Base-by-base conservation (phyloP, 2,113 vertebrate genomes). In the Osmerus eperlanus region DNA sequence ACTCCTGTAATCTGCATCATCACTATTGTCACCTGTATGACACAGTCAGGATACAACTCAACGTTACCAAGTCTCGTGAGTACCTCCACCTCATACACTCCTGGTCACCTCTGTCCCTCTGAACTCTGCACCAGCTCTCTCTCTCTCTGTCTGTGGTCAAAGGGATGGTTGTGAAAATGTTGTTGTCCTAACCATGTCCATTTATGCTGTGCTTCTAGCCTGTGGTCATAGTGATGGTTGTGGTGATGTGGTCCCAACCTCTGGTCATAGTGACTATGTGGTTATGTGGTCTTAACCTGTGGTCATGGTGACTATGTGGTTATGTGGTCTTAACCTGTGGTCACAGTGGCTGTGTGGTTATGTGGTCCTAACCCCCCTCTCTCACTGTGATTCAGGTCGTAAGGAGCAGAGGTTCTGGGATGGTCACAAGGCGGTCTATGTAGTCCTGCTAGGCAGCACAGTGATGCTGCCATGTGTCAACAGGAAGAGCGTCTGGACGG, bases 1-100 rank as follows among this genome's bases (percentile, higher is more conserved):
- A 98, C 55, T 95, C 94, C 5, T 98, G 97, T 21, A 98, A 92
- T 70, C 94, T 98, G 62, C 95, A 98, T 87, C 96, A 98, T 25
- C 94, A 96, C 81, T 98, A 98, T 87, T 98, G 97, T 71, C 95
- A 97, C 78, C 80, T 97, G 15, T 93, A 95, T 0, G 93, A 97
- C 78, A 95, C 90, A 0, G 80, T 94, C 78, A 91, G 93, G 78
- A 51, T 98, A 4, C 94, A 92, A 18, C 94, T 98, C 6, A 84
- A 91, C 1, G 61, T 96, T 73, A 94, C 94, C 18, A 93, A 94
- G 68, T 88, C 88, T 86, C 93, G 96, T 98, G 84, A 71, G 86
- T 80, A 54, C 74, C 11, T 32, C 55, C 28, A 36, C 51, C 32
- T 25, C 61, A 23, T n/a, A 47, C 51, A 67, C 65, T 55, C 13